Percentiles rank a stretch among this genome's conserved stretches.
These are phyloP conservation scores for Drosophila watanabei DNA, from an alignment of 1,140 invertebrate species.

Conservation along the genomic window DNA sequence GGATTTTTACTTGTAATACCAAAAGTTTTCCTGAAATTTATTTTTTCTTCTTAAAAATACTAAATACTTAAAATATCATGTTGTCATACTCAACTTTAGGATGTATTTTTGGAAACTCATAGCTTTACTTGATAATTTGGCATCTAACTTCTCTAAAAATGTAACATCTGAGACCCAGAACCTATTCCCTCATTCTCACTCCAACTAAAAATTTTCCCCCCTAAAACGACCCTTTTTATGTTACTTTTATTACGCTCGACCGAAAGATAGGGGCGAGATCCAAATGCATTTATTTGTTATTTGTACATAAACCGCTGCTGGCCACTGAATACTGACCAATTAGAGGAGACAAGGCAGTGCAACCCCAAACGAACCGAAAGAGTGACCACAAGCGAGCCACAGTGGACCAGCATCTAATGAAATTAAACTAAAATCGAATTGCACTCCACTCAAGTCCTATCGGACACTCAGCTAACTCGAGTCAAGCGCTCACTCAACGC, in stretches of 20 bases:
- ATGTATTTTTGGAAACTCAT: no score
- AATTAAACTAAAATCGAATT: constrained; percentile 62
- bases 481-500: constrained; percentile 24
- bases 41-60: no score
- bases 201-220: background rate
- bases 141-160: no score
- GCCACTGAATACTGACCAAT: constrained; percentile 71
- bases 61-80: no score
- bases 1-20: no score
- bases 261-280: constrained; percentile 62
- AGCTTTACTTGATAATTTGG: no score
- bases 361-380: constrained; percentile 42
- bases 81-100: no score
- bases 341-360: constrained; percentile 59
- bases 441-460: constrained; percentile 30
- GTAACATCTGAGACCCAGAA: background rate
- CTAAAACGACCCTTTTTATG: background rate
- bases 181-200: background rate
- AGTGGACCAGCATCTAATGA: constrained; percentile 70
- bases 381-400: constrained; percentile 31
- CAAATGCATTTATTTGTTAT: constrained; percentile 31
- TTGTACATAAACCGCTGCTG: constrained; percentile 52
- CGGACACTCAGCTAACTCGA: constrained; percentile 35
- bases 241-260: background rate
- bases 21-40: no score